Evolutionary conservation across 2,113 vertebrate genomes (phyloP).

Genomic region (Melozone crissalis): DNA sequence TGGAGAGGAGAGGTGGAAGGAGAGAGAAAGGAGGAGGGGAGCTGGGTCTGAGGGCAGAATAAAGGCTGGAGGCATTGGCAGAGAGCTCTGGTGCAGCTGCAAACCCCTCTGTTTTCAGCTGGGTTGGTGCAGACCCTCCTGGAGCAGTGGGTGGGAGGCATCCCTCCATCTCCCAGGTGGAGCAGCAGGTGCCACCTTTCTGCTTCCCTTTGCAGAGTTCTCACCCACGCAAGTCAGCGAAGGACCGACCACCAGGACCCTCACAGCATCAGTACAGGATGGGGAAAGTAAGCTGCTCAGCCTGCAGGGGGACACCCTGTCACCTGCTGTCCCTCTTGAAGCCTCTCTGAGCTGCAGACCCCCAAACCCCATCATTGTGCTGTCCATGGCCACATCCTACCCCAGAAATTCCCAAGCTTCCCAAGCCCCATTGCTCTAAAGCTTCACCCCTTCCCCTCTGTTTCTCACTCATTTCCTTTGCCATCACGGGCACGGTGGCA

Average conservation of each 20-base stretch:
- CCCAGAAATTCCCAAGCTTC: neutral
- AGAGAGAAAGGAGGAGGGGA: neutral
- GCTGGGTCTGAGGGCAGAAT: neutral
- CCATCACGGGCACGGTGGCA: accelerated
- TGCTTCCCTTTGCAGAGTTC: conserved; percentile 71
- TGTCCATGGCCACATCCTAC: neutral
- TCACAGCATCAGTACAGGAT: conserved; percentile 34
- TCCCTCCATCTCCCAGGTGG: neutral
- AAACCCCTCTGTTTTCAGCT: neutral
- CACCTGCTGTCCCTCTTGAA: neutral
- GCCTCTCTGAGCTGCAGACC: neutral
- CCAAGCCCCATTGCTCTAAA: neutral
- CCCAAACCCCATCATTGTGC: accelerated
- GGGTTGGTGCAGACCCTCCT: neutral
- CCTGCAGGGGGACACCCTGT: accelerated
- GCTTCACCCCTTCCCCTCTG: accelerated
- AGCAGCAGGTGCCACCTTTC: neutral
- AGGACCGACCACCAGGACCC: conserved; percentile 55
- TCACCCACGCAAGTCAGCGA: conserved; percentile 53
- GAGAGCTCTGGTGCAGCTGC: neutral
- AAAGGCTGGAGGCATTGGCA: accelerated
- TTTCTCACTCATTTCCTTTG: accelerated
- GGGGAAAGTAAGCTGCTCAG: conserved; percentile 71
- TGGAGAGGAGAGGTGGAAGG: neutral
- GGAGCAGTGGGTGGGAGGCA: neutral